Evolutionary conservation across 53 echinoderm and acorn worm genomes (phyloP).

Genomic region (Crossaster papposus): DNA sequence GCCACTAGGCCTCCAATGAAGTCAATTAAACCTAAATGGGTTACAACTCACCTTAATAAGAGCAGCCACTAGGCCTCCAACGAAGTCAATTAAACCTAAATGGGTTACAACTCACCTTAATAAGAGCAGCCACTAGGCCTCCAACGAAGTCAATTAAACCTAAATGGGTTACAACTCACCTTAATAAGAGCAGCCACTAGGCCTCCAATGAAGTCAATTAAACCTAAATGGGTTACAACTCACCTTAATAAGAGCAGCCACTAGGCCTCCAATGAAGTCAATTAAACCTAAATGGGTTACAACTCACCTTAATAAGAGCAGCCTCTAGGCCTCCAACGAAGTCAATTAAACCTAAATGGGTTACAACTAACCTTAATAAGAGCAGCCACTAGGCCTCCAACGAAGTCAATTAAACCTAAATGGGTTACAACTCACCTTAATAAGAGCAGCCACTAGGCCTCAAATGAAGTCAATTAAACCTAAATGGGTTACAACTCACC

Average conservation of each 20-base stretch:
- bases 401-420: no score
- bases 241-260: conserved; percentile 71
- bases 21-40: no score
- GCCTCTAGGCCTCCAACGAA: no score
- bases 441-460: conserved; percentile 40
- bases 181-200: conserved; percentile 59
- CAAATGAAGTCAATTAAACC: no score
- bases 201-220: no score
- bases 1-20: no score
- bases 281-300: no score
- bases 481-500: conserved; percentile 68
- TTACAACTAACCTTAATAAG: conserved; percentile 76
- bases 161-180: conserved; percentile 68
- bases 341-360: no score
- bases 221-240: conserved; percentile 26
- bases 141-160: no score
- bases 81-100: no score
- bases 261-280: no score
- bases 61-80: neutral
- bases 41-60: conserved; percentile 76
- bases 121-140: conserved; percentile 40
- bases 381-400: neutral
- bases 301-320: conserved; percentile 76
- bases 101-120: conserved; percentile 72
- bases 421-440: conserved; percentile 72